Evolutionary conservation across 2,888 invertebrate species (phyloP), one percentile per base, ranked within the genome.

Genomic region (Lucinisca nassula): DNA sequence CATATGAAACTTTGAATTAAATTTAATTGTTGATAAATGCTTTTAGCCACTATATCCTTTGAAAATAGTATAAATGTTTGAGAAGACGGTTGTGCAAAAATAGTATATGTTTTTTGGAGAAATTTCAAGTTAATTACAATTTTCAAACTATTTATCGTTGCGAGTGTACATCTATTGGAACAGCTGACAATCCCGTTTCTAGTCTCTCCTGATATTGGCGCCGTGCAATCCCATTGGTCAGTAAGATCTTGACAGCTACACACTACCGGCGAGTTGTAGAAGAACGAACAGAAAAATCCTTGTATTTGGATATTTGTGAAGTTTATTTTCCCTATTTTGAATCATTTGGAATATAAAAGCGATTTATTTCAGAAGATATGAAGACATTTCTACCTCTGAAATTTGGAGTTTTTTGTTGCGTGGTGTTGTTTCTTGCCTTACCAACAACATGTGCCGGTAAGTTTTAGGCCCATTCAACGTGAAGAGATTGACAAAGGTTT

Each of bases 131-230:
- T n/a, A n/a, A n/a, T n/a, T n/a, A n/a, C n/a, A n/a, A n/a, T n/a
- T n/a, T n/a, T n/a, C n/a, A n/a, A n/a, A n/a, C n/a, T n/a, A n/a
- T n/a, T n/a, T n/a, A n/a, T n/a, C n/a, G n/a, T n/a, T n/a, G n/a
- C n/a, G n/a, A n/a, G n/a, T n/a, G n/a, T n/a, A n/a, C n/a, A n/a
- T n/a, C n/a, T n/a, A 3, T 78, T 73, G 38, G 74, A 88, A 88
- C 75, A 81, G 88, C 88, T 24, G 14, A 38, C 55, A 1, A 24
- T 24, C n/a, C 75, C 37, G 86, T 86, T 89, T 89, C 84, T 77
- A 82, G 80, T 79, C 73, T 55, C 84, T 79, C 89, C 75, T 76
- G 45, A 24, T 38, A 24, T 83, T 79, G 77, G 84, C 89, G 89
- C 83, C 86, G 70, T 30, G 58, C 79, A 38, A 61, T 82, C 72